Base-by-base conservation (phyloP, 2,113 vertebrate genomes). In the Microtus montanus region DNA sequence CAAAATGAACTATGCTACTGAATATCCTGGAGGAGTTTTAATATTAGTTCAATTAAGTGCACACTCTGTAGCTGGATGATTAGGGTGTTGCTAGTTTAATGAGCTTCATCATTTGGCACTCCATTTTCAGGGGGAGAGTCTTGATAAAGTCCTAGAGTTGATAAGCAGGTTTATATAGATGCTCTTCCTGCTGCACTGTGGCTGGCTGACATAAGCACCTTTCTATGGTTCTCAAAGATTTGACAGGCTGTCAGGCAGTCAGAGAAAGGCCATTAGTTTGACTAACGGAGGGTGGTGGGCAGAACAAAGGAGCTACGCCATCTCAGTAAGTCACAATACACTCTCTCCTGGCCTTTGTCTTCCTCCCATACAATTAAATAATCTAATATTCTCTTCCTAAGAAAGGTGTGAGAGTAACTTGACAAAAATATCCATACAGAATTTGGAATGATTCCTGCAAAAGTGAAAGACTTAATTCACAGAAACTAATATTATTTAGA, bases 401-500 rank as follows among this genome's bases (percentile, higher is more conserved):
- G 54, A 71, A 92, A 68, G 8, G 11, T 74, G 52, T 35, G 83
- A 73, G 14, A 47, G 38, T 44, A 61, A 86, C 54, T 64, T 35
- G 41, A 66, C 41, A 83, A 49, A 68, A 35, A 52, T 47, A 71
- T 71, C 87, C 71, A 70, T 41, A 89, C 3, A 71, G 44, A 79
- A 84, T 44, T 14, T 68, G 54, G 26, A 75, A 78, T 38, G 70
- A 94, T 19, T 8, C 49, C 44, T 77, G 14, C 3, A 77, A 54
- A 71, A 1, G 52, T 14, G n/a, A 89, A 95, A 35, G 22, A 7
- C 30, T 89, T 70, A 58, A 70, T 94, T 44, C 68, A 77, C 20
- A 92, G 20, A 93, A 82, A 80, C 11, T 26, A 58, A 61, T 54
- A 28, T 38, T 85, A 87, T 87, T 94, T 94, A 19, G 87, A 89